Percentiles rank a stretch among this genome's conserved stretches.
Conservation (phyloP, 2,113 vertebrate genomes). For the Calidris pugnax region DNA sequence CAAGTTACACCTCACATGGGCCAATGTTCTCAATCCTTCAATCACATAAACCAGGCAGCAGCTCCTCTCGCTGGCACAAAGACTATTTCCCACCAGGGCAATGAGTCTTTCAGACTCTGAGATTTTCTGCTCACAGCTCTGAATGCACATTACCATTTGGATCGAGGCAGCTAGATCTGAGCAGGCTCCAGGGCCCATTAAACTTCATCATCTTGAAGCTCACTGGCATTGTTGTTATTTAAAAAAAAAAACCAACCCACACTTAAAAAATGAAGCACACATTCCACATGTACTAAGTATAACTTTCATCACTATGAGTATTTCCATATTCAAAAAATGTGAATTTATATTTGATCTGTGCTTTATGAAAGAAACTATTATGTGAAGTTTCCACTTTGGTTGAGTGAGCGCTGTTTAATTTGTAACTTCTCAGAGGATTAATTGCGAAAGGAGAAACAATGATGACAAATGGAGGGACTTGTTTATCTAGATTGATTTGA, state of each 20-base stretch:
- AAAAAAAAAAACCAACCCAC: background rate
- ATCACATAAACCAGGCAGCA: background rate
- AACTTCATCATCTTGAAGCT: conserved; percentile 70
- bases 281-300: conserved; percentile 67
- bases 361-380: conserved; percentile 61
- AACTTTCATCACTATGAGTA: conserved; percentile 67
- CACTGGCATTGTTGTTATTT: conserved; percentile 59
- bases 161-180: conserved; percentile 53
- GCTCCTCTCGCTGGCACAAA: conserved; percentile 37
- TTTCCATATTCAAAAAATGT: conserved; percentile 63
- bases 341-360: conserved; percentile 46
- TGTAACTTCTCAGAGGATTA: conserved; percentile 57
- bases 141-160: conserved; percentile 26
- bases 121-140: conserved; percentile 22
- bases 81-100: conserved; percentile 15
- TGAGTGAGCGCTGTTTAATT: conserved; percentile 55
- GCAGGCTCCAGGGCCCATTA: conserved; percentile 60
- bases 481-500: conserved; percentile 49
- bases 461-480: conserved; percentile 41
- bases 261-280: conserved; percentile 60
- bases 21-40: conserved; percentile 41
- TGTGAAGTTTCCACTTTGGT: conserved; percentile 29
- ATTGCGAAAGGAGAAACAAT: conserved; percentile 48
- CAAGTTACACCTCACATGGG: conserved; percentile 6
- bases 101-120: conserved; percentile 26